Evolutionary conservation across 2,888 invertebrate species (phyloP).

Genomic region (Actias luna): DNA sequence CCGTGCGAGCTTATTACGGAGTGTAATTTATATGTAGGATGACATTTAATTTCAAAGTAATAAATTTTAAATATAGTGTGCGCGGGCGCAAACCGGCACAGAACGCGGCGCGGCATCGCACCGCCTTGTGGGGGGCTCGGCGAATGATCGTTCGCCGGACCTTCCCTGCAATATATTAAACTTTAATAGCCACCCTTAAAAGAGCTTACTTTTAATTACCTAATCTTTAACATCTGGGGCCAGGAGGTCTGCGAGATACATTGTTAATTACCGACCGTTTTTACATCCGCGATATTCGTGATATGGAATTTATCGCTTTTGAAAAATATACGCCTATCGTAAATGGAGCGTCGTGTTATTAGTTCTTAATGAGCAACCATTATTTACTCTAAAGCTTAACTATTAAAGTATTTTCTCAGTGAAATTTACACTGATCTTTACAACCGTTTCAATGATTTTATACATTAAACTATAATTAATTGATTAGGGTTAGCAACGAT

Average conservation of each 20-base stretch:
- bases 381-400: constrained; percentile 1
- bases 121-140: constrained; percentile 64
- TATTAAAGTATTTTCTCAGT: constrained; percentile 1
- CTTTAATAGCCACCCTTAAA: constrained; percentile 72
- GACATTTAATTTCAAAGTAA: constrained; percentile 67
- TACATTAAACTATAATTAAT: constrained; percentile 3
- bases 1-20: constrained; percentile 50
- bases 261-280: constrained; percentile 30
- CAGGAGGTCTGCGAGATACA: constrained; percentile 57
- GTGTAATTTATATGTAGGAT: constrained; percentile 63
- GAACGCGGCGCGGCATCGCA: constrained; percentile 27
- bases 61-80: constrained; percentile 57
- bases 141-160: constrained; percentile 49
- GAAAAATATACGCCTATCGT: constrained; percentile 2
- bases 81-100: constrained; percentile 28
- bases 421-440: constrained; percentile 11
- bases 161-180: constrained; percentile 54
- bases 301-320: neutral
- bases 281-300: constrained; percentile 19
- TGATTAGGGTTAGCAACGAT: constrained; percentile 14
- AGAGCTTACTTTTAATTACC: constrained; percentile 70
- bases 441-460: constrained; percentile 10
- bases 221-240: constrained; percentile 60
- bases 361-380: neutral
- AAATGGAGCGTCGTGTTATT: neutral